These are phyloP conservation scores for Scotopteryx bipunctaria DNA, from an alignment of 2,888 invertebrate species.

Conservation along the genomic window DNA sequence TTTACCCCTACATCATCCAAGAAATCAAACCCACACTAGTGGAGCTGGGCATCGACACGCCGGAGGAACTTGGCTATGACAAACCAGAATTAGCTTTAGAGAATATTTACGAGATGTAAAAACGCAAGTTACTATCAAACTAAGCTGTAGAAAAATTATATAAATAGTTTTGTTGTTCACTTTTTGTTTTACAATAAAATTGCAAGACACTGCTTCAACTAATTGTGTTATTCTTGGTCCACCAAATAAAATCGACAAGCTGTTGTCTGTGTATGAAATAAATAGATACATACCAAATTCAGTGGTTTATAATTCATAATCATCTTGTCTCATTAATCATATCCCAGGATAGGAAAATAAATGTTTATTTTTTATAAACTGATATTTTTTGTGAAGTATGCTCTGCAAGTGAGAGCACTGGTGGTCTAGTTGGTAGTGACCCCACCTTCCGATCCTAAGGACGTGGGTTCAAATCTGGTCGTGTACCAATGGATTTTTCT, in stretches of 20 bases:
- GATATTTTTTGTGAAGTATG: too few species aligned
- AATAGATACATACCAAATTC: constrained; percentile 38
- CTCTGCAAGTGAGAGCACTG: too few species aligned
- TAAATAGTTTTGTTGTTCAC: constrained; percentile 71
- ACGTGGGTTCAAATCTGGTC: too few species aligned
- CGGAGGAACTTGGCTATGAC: constrained; percentile 98
- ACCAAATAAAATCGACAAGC: constrained; percentile 55
- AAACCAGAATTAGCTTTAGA: constrained; percentile 96
- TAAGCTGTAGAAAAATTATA: constrained; percentile 75
- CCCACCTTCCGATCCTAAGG: too few species aligned
- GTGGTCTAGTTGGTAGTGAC: too few species aligned
- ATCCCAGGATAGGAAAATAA: too few species aligned
- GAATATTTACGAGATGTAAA: constrained; percentile 87
- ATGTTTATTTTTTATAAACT: too few species aligned
- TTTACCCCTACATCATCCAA: constrained; percentile 94
- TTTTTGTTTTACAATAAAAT: constrained; percentile 66
- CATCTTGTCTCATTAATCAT: too few species aligned
- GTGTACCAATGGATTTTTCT: too few species aligned
- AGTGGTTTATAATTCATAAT: background rate
- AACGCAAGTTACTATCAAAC: constrained; percentile 47
- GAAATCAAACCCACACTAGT: constrained; percentile 96
- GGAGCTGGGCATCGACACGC: constrained; percentile 96
- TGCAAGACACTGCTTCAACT: constrained; percentile 52
- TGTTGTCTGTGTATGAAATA: constrained; percentile 63
- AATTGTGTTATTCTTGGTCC: constrained; percentile 51